phyloP scores from a whole-genome alignment of 2,888 invertebrate genomes.

The Drosophila phalerata region DNA sequence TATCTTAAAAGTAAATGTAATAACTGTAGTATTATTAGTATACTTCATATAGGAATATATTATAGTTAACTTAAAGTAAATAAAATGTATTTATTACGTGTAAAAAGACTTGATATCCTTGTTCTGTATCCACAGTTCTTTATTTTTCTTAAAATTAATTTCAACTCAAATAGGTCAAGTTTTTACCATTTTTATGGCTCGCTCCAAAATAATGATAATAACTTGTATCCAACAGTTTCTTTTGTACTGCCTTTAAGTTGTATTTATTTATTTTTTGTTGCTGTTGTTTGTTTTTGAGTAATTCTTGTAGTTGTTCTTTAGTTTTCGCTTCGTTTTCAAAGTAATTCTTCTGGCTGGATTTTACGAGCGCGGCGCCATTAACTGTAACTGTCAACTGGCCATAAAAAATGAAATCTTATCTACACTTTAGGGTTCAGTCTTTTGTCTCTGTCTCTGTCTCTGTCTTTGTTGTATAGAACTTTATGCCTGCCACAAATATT shows the following conservation, averaged over 20 bases:
- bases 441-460: constrained; percentile 3
- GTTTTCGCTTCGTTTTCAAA: constrained; percentile 48
- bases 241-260: constrained; percentile 9
- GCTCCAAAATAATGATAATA: constrained; percentile 33
- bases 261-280: not conserved
- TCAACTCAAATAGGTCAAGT: constrained; percentile 68
- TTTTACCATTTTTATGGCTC: constrained; percentile 61
- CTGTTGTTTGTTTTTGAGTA: constrained; percentile 2
- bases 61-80: no score
- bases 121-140: not conserved
- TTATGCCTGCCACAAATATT: constrained; percentile 20
- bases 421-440: constrained; percentile 50
- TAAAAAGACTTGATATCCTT: constrained; percentile 1
- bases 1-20: no score
- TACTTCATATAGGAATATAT: no score
- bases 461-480: not conserved
- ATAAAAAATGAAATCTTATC: constrained; percentile 70
- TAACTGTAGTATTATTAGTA: no score
- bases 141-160: not conserved
- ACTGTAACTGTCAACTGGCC: constrained; percentile 72
- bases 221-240: constrained; percentile 35
- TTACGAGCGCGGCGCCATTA: constrained; percentile 72
- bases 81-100: not conserved
- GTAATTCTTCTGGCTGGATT: constrained; percentile 54
- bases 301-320: constrained; percentile 8